phyloP scores from a whole-genome alignment of 2,113 vertebrate species.

The Tamias sibiricus region DNA sequence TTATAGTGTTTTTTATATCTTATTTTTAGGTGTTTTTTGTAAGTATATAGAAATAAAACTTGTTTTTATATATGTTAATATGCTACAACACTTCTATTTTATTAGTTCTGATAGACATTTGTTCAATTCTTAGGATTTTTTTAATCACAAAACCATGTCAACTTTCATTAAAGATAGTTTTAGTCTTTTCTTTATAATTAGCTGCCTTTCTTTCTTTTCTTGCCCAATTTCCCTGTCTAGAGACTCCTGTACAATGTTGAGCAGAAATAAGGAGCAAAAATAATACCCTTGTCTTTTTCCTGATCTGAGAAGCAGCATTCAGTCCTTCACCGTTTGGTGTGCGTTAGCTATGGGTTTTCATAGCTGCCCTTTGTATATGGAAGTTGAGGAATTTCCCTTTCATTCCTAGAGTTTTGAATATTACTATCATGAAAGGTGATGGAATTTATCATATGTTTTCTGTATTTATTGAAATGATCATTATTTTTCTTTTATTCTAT shows the following conservation, averaged over 20 bases:
- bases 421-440: neutral
- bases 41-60: neutral
- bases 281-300: neutral
- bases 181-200: neutral
- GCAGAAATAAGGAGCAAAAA: neutral
- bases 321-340: neutral
- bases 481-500: no score
- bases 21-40: neutral
- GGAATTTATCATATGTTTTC: no score
- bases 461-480: no score
- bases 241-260: neutral
- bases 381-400: neutral
- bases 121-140: neutral
- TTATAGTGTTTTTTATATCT: neutral
- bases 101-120: neutral
- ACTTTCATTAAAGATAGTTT: neutral
- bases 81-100: neutral
- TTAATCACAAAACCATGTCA: neutral
- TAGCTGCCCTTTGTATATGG: neutral
- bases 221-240: neutral
- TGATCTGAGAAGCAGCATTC: neutral
- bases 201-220: neutral
- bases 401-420: neutral
- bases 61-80: neutral
- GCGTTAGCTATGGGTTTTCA: neutral